A percentile compares a stretch with the other conserved stretches of the same genome.
Evolutionary conservation across 2,888 invertebrate species (phyloP).

Genomic region (Ochropleura plecta): DNA sequence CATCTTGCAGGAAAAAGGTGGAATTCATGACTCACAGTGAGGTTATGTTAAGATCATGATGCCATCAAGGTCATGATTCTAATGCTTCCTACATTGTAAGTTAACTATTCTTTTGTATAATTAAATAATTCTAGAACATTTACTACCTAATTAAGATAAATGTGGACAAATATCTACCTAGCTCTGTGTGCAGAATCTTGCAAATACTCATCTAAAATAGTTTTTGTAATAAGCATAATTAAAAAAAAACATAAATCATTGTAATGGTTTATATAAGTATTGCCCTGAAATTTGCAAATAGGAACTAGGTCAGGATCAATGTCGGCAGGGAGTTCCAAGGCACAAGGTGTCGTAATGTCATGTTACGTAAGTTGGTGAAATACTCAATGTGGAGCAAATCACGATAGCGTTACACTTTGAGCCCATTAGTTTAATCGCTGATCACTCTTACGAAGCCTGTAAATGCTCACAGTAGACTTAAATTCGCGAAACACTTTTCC

Average conservation of each 20-base stretch:
- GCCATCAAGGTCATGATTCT: conserved; percentile 54
- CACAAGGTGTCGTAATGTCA: conserved; percentile 83
- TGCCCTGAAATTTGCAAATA: conserved; percentile 50
- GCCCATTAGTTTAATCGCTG: neutral
- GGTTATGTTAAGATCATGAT: conserved; percentile 59
- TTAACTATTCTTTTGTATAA: neutral
- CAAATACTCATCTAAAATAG: conserved; percentile 1
- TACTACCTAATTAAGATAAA: neutral
- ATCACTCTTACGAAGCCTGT: neutral
- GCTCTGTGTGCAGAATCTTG: conserved; percentile 16
- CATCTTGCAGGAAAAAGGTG: neutral
- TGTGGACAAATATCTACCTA: conserved; percentile 13
- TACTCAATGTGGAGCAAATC: conserved; percentile 33
- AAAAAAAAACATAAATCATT: neutral
- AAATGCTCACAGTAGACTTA: conserved; percentile 2
- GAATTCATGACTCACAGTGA: conserved; percentile 11
- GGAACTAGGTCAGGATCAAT: conserved; percentile 86
- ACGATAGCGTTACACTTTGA: conserved; percentile 3
- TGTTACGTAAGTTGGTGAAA: conserved; percentile 84
- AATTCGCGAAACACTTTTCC: conserved; percentile 22
- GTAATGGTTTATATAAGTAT: neutral
- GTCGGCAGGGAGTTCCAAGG: conserved; percentile 83
- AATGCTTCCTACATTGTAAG: conserved; percentile 1
- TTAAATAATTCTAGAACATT: neutral
- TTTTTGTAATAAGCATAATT: conserved; percentile 4